Base-by-base conservation (phyloP, 1,140 invertebrate genomes). In the Drosophila ironensis region DNA sequence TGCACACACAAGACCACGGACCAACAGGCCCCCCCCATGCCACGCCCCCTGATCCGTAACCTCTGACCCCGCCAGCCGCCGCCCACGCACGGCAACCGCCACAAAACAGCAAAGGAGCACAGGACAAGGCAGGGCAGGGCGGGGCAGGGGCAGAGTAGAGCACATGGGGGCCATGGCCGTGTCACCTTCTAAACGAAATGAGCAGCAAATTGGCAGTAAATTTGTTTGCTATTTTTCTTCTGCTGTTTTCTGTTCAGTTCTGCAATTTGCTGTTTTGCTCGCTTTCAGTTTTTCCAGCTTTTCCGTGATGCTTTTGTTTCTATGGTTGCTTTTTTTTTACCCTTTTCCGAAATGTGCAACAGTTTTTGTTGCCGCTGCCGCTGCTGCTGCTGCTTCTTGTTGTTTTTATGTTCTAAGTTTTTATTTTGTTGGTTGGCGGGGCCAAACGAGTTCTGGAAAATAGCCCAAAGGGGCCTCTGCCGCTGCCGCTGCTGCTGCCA, bases 141-240 rank as follows among this genome's bases (percentile, higher is more conserved):
- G n/a, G n/a, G n/a, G n/a, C n/a, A n/a, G n/a, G n/a, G n/a, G n/a
- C n/a, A n/a, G n/a, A n/a, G n/a, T n/a, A n/a, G n/a, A n/a, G n/a
- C n/a, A n/a, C n/a, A n/a, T n/a, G 5, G 50, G 53, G 60, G 71
- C 50, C 73, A 64, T 73, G 78, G 77, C 54, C 80, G 38, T 82
- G 78, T 82, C 78, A 82, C 78, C 78, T 82, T 82, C 80, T 84
- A 82, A 78, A 71, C 78, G 80, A 82, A 82, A 82, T 82, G 78
- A 82, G 78, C 78, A 82, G 78, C 78, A 82, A 82, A 82, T 82
- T 86, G 78, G 78, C 78, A 82, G 78, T 82, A 82, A 86, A 82
- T 82, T 82, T 82, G 78, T 86, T 82, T 82, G 78, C 80, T 74
- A 82, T 82, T 82, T 82, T 82, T 82, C 78, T 86, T 84, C 44